Evolutionary conservation across 1,140 invertebrate genomes (phyloP).

Genomic region (Temnothorax nylanderi): DNA sequence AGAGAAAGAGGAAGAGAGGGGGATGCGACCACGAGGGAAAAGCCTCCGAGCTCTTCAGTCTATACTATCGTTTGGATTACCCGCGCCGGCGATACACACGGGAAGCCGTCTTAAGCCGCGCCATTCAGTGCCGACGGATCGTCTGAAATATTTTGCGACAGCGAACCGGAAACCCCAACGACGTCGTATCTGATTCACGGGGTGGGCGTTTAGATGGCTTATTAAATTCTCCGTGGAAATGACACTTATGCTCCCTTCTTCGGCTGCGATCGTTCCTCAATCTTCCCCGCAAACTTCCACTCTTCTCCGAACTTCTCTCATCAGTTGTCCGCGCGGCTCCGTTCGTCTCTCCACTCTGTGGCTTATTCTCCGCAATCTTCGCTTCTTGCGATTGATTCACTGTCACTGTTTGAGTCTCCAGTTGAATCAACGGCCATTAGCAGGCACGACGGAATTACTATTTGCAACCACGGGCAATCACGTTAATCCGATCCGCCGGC

Average conservation of each 20-base stretch:
- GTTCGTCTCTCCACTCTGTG: neutral
- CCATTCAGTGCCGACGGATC: slow-evolving; percentile 76
- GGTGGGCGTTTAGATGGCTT: slow-evolving; percentile 43
- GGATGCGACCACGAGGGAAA: neutral
- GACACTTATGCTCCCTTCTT: neutral
- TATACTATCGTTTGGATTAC: slow-evolving; percentile 64
- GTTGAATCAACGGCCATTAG: neutral
- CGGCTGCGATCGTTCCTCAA: slow-evolving; percentile 8
- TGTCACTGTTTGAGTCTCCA: neutral
- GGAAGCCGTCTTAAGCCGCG: slow-evolving; percentile 73
- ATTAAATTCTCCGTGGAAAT: slow-evolving; percentile 46
- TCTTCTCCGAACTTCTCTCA: neutral
- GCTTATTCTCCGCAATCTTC: neutral
- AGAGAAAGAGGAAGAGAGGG: neutral
- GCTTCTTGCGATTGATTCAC: slow-evolving; percentile 8
- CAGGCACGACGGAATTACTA: neutral
- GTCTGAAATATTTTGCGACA: slow-evolving; percentile 77
- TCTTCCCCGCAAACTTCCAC: neutral
- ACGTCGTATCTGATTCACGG: slow-evolving; percentile 21
- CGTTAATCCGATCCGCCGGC: slow-evolving; percentile 33
- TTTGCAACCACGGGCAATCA: neutral
- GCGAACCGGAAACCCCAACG: slow-evolving; percentile 67
- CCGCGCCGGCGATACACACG: slow-evolving; percentile 64
- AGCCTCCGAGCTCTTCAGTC: neutral
- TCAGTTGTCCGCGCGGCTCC: neutral